Conservation (phyloP, 2,113 vertebrate genomes). For the Myotis yumanensis region DNA sequence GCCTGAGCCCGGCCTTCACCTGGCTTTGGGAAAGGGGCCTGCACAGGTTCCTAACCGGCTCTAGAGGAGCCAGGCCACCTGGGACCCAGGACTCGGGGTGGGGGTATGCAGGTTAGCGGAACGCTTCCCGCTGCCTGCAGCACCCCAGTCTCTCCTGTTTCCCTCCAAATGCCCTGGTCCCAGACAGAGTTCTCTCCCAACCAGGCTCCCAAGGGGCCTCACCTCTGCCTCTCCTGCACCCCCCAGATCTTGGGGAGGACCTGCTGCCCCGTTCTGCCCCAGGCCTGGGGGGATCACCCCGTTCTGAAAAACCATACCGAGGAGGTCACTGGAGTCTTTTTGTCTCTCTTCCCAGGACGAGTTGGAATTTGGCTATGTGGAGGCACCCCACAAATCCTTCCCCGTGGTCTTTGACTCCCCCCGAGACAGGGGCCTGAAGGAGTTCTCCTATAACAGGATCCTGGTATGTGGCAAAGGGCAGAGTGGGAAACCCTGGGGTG, state of each 20-base stretch:
- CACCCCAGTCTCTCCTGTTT: not conserved
- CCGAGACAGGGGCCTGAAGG: conserved; percentile 85
- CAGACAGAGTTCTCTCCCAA: not conserved
- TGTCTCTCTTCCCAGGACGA: conserved; percentile 86
- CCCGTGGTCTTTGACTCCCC: conserved; percentile 95
- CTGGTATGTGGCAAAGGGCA: conserved; percentile 84
- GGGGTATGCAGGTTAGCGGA: accelerated
- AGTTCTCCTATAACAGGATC: conserved; percentile 89
- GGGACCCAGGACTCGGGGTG: not conserved
- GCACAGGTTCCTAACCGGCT: accelerated
- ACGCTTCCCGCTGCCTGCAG: accelerated
- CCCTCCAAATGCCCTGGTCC: not conserved
- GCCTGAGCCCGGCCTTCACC: not conserved
- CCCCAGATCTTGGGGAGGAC: not conserved
- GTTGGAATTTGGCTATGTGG: conserved; percentile 94
- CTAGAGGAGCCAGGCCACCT: not conserved
- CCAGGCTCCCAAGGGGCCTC: not conserved
- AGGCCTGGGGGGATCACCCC: not conserved
- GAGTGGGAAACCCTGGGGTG: not conserved
- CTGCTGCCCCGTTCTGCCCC: not conserved
- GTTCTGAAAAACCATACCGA: accelerated
- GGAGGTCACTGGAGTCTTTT: not conserved
- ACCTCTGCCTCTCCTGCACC: accelerated
- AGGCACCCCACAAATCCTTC: conserved; percentile 90
- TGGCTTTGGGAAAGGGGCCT: not conserved